Evolutionary conservation across 2,113 vertebrate species (phyloP).

Genomic region (Lipotes vexillifer): DNA sequence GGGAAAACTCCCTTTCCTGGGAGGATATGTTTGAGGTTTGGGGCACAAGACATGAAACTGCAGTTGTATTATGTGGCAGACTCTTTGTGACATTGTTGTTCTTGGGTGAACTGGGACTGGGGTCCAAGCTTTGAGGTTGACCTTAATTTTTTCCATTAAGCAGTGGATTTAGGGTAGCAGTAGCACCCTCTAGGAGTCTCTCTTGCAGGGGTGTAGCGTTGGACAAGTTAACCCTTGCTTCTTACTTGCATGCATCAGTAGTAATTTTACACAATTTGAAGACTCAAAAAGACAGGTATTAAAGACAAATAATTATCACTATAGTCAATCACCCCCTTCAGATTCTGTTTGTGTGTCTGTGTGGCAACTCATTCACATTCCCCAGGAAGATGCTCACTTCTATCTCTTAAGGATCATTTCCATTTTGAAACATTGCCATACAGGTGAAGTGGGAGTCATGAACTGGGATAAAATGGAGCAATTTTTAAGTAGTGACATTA

Average conservation of each 20-base stretch:
- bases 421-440: not conserved
- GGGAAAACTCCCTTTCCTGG: not conserved
- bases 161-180: not conserved
- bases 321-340: not conserved
- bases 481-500: not conserved
- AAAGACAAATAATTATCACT: not conserved
- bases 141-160: not conserved
- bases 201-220: not conserved
- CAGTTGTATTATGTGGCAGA: not conserved
- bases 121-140: not conserved
- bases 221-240: not conserved
- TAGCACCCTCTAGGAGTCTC: not conserved
- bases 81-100: not conserved
- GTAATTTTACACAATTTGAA: not conserved
- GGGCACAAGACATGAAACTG: not conserved
- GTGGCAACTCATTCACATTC: not conserved
- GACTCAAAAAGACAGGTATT: not conserved
- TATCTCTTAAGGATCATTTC: not conserved
- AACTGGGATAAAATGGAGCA: not conserved
- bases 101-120: not conserved
- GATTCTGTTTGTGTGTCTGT: not conserved
- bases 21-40: not conserved
- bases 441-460: not conserved
- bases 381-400: not conserved
- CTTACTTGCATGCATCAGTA: not conserved